Evolutionary conservation across 2,797 vertebrate species (phyloP).

Genomic region (Enteromius thamalakanensis): DNA sequence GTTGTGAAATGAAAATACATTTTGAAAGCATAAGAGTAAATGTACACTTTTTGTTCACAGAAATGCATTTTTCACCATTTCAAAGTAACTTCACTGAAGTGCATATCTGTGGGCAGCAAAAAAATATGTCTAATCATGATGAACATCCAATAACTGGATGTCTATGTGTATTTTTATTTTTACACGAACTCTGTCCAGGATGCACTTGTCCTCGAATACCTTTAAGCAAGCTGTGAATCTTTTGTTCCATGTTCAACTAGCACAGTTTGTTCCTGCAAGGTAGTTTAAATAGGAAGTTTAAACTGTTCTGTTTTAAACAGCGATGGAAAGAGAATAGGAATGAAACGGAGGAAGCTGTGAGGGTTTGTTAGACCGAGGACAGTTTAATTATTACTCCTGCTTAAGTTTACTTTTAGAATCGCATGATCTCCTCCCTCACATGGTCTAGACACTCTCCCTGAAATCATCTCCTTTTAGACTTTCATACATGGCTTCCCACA

Average conservation of each 20-base stretch:
- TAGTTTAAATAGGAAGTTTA: constrained; percentile 16
- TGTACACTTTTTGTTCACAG: no score
- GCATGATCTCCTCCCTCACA: constrained; percentile 37
- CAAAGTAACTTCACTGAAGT: no score
- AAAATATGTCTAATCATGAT: background rate
- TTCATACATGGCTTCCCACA: constrained; percentile 53
- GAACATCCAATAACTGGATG: background rate
- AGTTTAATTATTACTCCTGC: constrained; percentile 52
- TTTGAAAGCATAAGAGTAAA: no score
- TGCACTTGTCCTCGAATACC: background rate
- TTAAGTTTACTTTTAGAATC: constrained; percentile 48
- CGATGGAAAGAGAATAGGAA: constrained; percentile 12
- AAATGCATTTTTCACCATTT: no score
- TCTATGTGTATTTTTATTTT: background rate
- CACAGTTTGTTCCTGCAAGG: background rate
- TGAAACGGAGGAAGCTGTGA: constrained; percentile 16
- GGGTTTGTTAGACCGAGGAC: constrained; percentile 34
- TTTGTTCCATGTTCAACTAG: background rate
- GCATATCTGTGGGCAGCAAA: no score
- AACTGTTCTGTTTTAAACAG: constrained; percentile 39
- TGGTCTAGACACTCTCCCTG: constrained; percentile 53
- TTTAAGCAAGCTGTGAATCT: background rate
- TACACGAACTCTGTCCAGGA: background rate
- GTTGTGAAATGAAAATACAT: no score
- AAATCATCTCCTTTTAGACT: constrained; percentile 50